Conservation (phyloP, 2,888 invertebrate genomes). For the Megastigmus dorsalis region DNA sequence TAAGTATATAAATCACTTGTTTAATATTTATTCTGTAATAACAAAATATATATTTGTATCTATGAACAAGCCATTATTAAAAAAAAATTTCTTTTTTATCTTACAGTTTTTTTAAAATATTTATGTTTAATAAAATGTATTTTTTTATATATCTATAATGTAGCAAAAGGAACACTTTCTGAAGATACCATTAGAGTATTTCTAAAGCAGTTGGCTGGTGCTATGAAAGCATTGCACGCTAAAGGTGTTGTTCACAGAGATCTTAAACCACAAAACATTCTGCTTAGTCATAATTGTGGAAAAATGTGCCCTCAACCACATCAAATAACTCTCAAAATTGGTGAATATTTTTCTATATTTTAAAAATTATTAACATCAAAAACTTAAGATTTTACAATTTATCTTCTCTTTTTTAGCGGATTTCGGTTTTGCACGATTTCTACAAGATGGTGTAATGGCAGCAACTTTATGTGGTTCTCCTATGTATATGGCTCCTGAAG, state of each 20-base stretch:
- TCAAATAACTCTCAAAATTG: conserved; percentile 95
- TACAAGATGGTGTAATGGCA: conserved; percentile 99
- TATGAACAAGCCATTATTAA: no score
- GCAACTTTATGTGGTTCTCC: conserved; percentile 99
- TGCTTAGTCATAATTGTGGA: conserved; percentile 89
- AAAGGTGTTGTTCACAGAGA: conserved; percentile 99
- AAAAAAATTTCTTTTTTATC: neutral
- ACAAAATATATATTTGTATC: no score
- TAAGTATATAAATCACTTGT: neutral
- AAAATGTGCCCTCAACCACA: conserved; percentile 83
- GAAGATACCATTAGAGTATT: conserved; percentile 98
- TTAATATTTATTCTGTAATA: no score
- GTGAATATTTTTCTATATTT: conserved; percentile 75
- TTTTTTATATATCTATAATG: conserved; percentile 45
- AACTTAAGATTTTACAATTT: neutral
- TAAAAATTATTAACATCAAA: neutral
- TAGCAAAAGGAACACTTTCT: conserved; percentile 94
- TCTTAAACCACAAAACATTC: conserved; percentile 99
- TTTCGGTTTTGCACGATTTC: conserved; percentile 98
- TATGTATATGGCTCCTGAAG: conserved; percentile 99
- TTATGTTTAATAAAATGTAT: neutral
- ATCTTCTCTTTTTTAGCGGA: conserved; percentile 81
- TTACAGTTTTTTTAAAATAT: neutral
- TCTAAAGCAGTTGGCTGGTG: conserved; percentile 95
- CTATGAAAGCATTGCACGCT: conserved; percentile 96